Evolutionary conservation across 2,888 invertebrate species (phyloP).

Genomic region (Dorcus parallelipipedus): DNA sequence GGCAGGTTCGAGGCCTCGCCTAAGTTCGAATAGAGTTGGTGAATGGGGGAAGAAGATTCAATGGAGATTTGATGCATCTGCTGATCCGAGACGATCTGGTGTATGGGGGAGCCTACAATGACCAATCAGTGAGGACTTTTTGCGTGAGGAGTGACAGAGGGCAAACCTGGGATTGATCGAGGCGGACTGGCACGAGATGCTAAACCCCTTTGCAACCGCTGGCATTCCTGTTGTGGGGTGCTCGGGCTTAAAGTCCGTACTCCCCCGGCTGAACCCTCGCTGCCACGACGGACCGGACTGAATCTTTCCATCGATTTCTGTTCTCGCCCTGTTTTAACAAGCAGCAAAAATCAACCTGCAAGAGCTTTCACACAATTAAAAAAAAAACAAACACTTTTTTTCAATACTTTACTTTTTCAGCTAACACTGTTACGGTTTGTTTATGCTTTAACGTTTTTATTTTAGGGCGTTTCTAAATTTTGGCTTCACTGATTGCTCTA

Average conservation of each 20-base stretch:
- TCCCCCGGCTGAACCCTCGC: slow-evolving; percentile 66
- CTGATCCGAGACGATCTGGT: slow-evolving; percentile 46
- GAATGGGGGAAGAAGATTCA: slow-evolving; percentile 57
- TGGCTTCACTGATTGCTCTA: too few species aligned
- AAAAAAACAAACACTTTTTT: neutral
- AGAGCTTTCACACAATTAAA: neutral
- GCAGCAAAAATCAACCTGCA: neutral
- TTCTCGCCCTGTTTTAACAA: slow-evolving; percentile 52
- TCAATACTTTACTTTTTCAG: too few species aligned
- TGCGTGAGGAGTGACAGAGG: neutral
- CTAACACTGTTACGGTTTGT: too few species aligned
- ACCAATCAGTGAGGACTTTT: neutral
- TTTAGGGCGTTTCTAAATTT: too few species aligned
- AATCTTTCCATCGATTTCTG: slow-evolving; percentile 68
- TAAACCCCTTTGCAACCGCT: slow-evolving; percentile 64
- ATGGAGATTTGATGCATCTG: slow-evolving; percentile 37
- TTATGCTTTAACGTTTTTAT: too few species aligned
- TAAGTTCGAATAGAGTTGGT: slow-evolving; percentile 48
- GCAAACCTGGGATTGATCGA: slow-evolving; percentile 58
- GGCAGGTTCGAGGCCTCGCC: slow-evolving; percentile 36
- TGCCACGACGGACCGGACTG: slow-evolving; percentile 87
- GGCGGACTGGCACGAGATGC: slow-evolving; percentile 49
- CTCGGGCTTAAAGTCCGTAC: slow-evolving; percentile 58
- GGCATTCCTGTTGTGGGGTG: slow-evolving; percentile 74
- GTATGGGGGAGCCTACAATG: slow-evolving; percentile 59